Conservation (phyloP, 2,113 vertebrate genomes). For the Periophthalmus modestus region DNA sequence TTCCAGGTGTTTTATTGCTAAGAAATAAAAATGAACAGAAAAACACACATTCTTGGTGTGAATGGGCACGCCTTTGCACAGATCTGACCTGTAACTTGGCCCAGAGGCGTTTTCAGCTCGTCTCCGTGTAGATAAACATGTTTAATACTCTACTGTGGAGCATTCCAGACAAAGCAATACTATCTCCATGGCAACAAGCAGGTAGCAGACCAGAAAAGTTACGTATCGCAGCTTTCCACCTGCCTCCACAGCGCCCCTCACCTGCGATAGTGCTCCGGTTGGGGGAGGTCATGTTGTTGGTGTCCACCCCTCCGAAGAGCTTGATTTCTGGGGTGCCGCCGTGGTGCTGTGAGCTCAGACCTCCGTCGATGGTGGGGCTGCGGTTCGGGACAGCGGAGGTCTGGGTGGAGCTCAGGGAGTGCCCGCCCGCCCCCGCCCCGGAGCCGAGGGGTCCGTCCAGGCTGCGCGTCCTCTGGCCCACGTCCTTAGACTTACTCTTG, state of each 20-base stretch:
- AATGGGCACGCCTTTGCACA: no score
- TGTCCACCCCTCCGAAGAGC: slow-evolving; percentile 90
- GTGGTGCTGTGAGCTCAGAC: slow-evolving; percentile 72
- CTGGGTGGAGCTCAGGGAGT: slow-evolving; percentile 73
- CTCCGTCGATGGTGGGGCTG: slow-evolving; percentile 74
- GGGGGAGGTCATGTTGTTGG: slow-evolving; percentile 81
- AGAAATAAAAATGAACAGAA: no score
- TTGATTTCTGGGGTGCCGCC: slow-evolving; percentile 68
- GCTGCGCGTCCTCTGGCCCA: slow-evolving; percentile 85
- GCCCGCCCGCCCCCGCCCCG: slow-evolving; percentile 62
- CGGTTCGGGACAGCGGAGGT: slow-evolving; percentile 82
- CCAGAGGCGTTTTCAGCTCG: no score
- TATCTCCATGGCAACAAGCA: no score
- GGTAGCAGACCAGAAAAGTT: neutral
- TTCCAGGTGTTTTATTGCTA: no score
- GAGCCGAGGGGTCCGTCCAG: slow-evolving; percentile 76
- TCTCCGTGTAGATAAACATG: no score
- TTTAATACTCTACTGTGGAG: no score
- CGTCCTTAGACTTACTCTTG: slow-evolving; percentile 95
- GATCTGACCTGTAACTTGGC: no score
- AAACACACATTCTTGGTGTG: no score
- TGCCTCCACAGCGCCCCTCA: slow-evolving; percentile 36
- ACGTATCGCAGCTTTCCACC: neutral
- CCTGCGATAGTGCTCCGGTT: slow-evolving; percentile 84
- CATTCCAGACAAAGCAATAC: neutral